phyloP scores from a whole-genome alignment of 2,888 invertebrate genomes.

The Osmoderma eremita region DNA sequence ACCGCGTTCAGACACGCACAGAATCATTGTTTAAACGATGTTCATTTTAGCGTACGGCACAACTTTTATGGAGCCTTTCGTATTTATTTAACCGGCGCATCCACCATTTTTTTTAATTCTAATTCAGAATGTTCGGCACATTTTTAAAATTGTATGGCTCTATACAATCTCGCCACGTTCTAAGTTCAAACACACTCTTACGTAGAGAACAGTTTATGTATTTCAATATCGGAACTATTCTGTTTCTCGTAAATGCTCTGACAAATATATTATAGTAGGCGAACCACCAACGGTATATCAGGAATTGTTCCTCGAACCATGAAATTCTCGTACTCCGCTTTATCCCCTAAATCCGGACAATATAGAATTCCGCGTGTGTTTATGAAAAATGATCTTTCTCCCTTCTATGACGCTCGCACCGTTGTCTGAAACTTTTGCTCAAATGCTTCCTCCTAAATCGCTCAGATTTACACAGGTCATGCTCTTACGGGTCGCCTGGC shows the following conservation, averaged over 20 bases:
- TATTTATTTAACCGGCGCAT: conserved; percentile 3
- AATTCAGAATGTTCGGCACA: neutral
- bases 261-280: conserved; percentile 5
- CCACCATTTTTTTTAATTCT: neutral
- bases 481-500: conserved; percentile 9
- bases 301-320: conserved; percentile 33
- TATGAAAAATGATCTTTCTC: conserved; percentile 41
- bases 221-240: conserved; percentile 17
- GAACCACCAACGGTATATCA: conserved; percentile 3
- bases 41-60: no score
- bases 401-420: conserved; percentile 4
- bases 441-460: conserved; percentile 36
- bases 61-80: no score
- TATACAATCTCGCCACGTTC: neutral
- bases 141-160: neutral
- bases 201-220: neutral
- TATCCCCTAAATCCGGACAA: conserved; percentile 41
- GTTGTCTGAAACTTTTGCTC: conserved; percentile 26
- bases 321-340: conserved; percentile 18
- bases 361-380: conserved; percentile 43
- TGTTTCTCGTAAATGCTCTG: neutral
- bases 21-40: no score
- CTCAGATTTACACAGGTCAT: conserved; percentile 37
- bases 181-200: neutral
- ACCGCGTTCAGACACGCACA: no score